phyloP scores from a whole-genome alignment of 2,888 invertebrate genomes.

The Blastobasis lacticolella region DNA sequence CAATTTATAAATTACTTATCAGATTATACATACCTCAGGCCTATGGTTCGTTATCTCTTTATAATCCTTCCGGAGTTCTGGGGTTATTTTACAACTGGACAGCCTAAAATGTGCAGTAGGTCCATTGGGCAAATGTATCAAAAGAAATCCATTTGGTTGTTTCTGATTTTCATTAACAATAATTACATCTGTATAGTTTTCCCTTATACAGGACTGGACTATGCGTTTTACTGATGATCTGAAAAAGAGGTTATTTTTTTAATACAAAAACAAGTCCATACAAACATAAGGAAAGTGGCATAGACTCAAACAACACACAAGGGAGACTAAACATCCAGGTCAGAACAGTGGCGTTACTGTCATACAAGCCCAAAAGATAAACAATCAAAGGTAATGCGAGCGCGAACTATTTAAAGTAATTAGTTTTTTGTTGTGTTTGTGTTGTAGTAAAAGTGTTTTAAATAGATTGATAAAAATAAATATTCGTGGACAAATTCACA shows the following conservation, averaged over 20 bases:
- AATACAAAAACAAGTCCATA: no score
- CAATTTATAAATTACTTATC: not conserved
- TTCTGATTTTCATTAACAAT: constrained; percentile 96
- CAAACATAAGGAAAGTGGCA: no score
- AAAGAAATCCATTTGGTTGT: constrained; percentile 92
- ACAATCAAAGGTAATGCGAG: no score
- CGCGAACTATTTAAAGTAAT: no score
- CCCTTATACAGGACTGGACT: constrained; percentile 86
- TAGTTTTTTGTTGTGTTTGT: no score
- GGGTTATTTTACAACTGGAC: constrained; percentile 92
- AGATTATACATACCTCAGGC: constrained; percentile 79
- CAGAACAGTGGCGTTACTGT: no score
- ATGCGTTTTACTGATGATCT: constrained; percentile 95
- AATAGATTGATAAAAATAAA: no score
- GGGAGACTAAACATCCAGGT: no score
- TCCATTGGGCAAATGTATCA: constrained; percentile 96
- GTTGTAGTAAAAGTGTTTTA: no score
- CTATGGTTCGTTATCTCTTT: constrained; percentile 89
- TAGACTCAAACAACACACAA: no score
- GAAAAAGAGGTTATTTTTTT: constrained; percentile 26
- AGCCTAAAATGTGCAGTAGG: constrained; percentile 97
- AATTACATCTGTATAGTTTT: constrained; percentile 89
- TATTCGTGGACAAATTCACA: no score
- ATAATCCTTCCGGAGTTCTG: constrained; percentile 85
- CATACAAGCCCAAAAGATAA: no score